Percentiles rank a stretch among this genome's conserved stretches.
Conservation (phyloP, 2,797 vertebrate genomes). For the Amphiprion clarkii region DNA sequence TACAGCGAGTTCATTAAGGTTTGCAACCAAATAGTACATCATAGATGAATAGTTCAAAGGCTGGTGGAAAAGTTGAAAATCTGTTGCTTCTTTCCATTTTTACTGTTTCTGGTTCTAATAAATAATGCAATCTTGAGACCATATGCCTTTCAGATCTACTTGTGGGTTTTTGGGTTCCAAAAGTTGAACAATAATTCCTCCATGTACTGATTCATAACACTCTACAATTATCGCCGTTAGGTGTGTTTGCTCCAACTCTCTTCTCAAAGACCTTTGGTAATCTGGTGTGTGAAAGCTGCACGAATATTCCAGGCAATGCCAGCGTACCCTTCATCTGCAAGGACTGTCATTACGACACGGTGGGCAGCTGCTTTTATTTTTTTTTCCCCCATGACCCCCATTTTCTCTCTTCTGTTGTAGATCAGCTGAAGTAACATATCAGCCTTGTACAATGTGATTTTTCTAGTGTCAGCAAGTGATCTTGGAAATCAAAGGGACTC, state of each 20-base stretch:
- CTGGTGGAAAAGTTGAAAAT: too few relatives aligned
- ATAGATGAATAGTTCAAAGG: too few relatives aligned
- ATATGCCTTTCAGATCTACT: too few relatives aligned
- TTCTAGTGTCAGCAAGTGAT: background rate
- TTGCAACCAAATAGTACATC: too few relatives aligned
- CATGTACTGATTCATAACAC: background rate
- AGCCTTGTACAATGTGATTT: background rate
- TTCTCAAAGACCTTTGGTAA: conserved; percentile 93
- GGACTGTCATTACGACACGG: conserved; percentile 90
- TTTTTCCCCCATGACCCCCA: background rate
- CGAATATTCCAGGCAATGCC: conserved; percentile 77
- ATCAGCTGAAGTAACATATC: background rate
- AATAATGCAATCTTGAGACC: too few relatives aligned
- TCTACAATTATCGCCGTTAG: conserved; percentile 61
- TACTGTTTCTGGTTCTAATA: too few relatives aligned
- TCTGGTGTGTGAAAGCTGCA: conserved; percentile 90
- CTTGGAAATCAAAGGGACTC: background rate
- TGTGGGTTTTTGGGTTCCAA: too few relatives aligned
- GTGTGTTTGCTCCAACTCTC: conserved; percentile 92
- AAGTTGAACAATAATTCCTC: background rate
- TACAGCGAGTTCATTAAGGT: too few relatives aligned
- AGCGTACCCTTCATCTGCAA: conserved; percentile 86
- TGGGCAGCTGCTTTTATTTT: conserved; percentile 55
- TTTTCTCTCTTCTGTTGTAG: background rate
- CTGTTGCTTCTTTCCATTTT: too few relatives aligned